phyloP scores from a whole-genome alignment of 1,140 invertebrate species.

The Lethrus apterus region DNA sequence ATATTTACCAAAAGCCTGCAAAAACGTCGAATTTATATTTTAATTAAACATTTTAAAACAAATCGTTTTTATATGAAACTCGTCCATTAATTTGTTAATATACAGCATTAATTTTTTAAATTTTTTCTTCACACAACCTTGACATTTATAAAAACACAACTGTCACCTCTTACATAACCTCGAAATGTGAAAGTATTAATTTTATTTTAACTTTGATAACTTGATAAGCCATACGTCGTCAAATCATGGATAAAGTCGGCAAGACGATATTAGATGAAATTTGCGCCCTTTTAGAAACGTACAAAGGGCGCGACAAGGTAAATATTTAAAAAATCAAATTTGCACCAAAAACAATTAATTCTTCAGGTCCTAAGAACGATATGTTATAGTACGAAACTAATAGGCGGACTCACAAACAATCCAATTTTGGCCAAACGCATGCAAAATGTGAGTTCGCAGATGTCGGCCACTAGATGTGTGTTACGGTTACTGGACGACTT shows the following conservation, averaged over 20 bases:
- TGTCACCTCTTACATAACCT: no score
- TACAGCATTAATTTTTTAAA: no score
- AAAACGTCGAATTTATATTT: no score
- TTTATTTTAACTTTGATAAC: no score
- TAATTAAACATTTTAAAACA: no score
- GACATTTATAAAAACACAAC: no score
- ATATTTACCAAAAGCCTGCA: no score
- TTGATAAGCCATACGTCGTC: background rate
- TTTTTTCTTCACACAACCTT: no score
- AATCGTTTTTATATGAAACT: no score
- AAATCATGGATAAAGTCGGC: slow-evolving; percentile 10
- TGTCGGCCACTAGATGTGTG: slow-evolving; percentile 59
- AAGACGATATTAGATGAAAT: slow-evolving; percentile 40
- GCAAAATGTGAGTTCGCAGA: slow-evolving; percentile 52
- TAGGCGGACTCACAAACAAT: slow-evolving; percentile 48
- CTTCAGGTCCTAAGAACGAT: slow-evolving; percentile 54
- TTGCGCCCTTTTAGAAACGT: slow-evolving; percentile 47
- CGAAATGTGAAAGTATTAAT: slow-evolving; percentile 8
- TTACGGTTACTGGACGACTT: slow-evolving; percentile 69
- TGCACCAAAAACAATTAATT: slow-evolving; percentile 20
- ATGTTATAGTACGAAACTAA: slow-evolving; percentile 57
- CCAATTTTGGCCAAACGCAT: slow-evolving; percentile 49
- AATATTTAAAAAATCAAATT: slow-evolving; percentile 15
- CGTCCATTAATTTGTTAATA: no score
- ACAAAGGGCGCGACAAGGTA: slow-evolving; percentile 50